phyloP scores from a whole-genome alignment of 2,888 invertebrate species.

The Willowsia nigromaculata region DNA sequence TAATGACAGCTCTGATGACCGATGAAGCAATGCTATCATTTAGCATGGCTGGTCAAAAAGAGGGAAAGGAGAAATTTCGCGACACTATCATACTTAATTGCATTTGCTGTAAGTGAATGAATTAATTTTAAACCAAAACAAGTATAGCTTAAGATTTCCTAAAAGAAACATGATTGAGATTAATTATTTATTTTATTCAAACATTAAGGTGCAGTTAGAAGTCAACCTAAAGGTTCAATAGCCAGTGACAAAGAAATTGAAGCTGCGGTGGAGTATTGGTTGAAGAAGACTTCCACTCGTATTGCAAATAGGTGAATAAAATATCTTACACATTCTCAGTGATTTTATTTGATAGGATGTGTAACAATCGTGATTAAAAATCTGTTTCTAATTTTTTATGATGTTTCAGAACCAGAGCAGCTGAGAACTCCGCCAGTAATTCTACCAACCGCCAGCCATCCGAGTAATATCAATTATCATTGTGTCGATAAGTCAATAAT shows the following conservation, averaged over 20 bases:
- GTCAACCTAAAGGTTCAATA: neutral
- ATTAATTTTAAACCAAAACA: too few relatives aligned
- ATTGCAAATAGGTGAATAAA: neutral
- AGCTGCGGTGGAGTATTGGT: constrained; percentile 16
- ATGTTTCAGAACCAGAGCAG: too few relatives aligned
- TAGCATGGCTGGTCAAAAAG: neutral
- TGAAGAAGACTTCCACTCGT: constrained; percentile 22
- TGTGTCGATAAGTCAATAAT: too few relatives aligned
- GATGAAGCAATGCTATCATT: neutral
- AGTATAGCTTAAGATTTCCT: neutral
- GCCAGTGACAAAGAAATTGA: constrained; percentile 4
- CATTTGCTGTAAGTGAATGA: constrained; percentile 25
- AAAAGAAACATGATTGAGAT: neutral
- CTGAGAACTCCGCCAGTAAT: too few relatives aligned
- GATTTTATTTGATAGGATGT: neutral
- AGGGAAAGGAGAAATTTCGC: neutral
- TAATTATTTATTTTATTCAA: neutral
- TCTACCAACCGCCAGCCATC: too few relatives aligned
- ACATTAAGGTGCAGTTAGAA: neutral
- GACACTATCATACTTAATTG: neutral
- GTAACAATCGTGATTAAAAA: neutral
- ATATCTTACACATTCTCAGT: neutral
- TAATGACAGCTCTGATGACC: constrained; percentile 16
- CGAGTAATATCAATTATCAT: too few relatives aligned
- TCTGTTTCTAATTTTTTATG: too few relatives aligned